Evolutionary conservation across 2,797 vertebrate genomes (phyloP), one percentile per base, ranked within the genome.

Genomic region (Petrocephalus sullivani): DNA sequence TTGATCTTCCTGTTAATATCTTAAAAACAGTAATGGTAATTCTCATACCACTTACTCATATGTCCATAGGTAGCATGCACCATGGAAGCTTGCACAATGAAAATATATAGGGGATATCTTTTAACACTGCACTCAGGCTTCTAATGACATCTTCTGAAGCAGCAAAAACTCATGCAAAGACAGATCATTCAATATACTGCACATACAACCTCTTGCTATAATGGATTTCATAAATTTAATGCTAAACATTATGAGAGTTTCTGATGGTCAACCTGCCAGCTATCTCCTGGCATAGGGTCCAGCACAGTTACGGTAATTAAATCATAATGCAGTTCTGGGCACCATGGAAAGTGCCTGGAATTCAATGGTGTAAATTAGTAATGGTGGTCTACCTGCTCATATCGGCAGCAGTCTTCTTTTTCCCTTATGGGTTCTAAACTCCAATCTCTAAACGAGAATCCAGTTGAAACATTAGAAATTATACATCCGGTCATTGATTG

Each of bases 401-500:
- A 33, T 85, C 82, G 14, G 46, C 51, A 54, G n/a, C 49, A 54
- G 10, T 33, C 28, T 85, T 54, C 14, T 12, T 10, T 56, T 56
- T 54, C 83, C 83, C 83, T 57, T 54, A 54, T 85, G 23, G 51
- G 12, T 54, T 85, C 54, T 28, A 16, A 86, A 37, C 33, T 37
- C 23, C 56, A 57, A n/a, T 57, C 33, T 85, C 23, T 86, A 14
- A 21, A 28, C 12, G n/a, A 41, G 33, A n/a, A 86, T 60, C 10
- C 28, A 86, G 37, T 41, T 86, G 57, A 86, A 86, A 58, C 85
- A 85, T 37, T 85, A 82, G 46, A 12, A 85, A 33, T 67, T 14
- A 23, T 57, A 21, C 23, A 58, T 41, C 23, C 16, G 1, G 84
- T 41, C 28, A 41, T 37, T 86, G 84, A 56, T 19, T 58, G 56